A percentile compares a stretch with the other conserved stretches of the same genome.
These are phyloP conservation scores for Cardiocondyla obscurior DNA, from an alignment of 1,140 invertebrate genomes.

Conservation along the genomic window DNA sequence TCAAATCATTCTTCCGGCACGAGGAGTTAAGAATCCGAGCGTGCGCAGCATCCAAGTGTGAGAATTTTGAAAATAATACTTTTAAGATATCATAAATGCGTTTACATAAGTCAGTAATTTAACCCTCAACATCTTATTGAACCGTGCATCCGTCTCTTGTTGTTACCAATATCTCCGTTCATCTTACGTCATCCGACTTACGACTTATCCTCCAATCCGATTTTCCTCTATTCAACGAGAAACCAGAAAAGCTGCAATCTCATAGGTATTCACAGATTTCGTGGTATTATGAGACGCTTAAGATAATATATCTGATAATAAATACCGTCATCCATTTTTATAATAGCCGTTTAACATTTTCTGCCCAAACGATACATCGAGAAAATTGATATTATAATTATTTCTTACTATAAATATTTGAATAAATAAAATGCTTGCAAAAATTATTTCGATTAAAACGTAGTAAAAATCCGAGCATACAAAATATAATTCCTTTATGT, in stretches of 20 bases:
- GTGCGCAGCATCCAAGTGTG: neutral
- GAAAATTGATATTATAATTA: neutral
- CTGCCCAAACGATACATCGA: neutral
- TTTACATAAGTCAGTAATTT: conserved; percentile 56
- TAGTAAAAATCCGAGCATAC: too few relatives aligned
- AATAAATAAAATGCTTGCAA: neutral
- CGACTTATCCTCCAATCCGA: conserved; percentile 66
- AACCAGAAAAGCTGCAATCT: conserved; percentile 61
- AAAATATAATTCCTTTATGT: too few relatives aligned
- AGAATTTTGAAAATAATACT: conserved; percentile 15
- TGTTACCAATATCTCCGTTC: conserved; percentile 40
- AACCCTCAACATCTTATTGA: conserved; percentile 51
- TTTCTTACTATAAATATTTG: too few relatives aligned
- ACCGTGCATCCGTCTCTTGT: neutral
- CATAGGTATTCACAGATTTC: conserved; percentile 51
- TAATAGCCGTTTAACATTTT: neutral
- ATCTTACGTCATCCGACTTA: conserved; percentile 62
- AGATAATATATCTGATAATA: conserved; percentile 26
- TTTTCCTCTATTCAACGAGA: conserved; percentile 61
- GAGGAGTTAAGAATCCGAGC: neutral
- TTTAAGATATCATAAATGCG: neutral
- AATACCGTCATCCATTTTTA: neutral
- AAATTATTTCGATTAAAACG: neutral
- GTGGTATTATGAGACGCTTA: conserved; percentile 32
- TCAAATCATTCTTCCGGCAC: conserved; percentile 31